Evolutionary conservation across 2,797 vertebrate species (phyloP).

Genomic region (Tarsius wallacei): DNA sequence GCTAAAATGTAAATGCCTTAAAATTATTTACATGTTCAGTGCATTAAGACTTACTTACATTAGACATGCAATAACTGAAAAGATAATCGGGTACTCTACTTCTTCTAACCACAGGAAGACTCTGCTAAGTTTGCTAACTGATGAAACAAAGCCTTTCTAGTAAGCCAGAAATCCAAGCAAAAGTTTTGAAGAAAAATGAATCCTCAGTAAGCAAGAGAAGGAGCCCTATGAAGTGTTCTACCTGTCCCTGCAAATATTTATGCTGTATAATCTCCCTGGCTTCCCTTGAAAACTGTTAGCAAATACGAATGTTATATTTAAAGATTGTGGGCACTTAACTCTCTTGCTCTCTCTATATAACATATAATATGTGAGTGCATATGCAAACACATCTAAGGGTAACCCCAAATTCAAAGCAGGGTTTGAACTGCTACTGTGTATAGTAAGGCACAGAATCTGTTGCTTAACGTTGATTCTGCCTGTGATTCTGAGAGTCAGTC

Average conservation of each 20-base stretch:
- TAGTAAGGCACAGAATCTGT: not conserved
- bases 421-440: not conserved
- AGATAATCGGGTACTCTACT: not conserved
- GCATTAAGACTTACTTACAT: conserved; percentile 34
- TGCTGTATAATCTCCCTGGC: not conserved
- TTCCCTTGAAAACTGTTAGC: conserved; percentile 18
- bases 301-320: conserved; percentile 30
- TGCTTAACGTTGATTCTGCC: not conserved
- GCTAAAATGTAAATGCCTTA: conserved; percentile 57
- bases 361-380: not conserved
- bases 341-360: not conserved
- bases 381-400: not conserved
- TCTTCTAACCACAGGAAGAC: not conserved
- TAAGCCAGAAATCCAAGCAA: not conserved
- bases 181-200: conserved; percentile 10
- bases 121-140: conserved; percentile 17
- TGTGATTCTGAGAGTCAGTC: not conserved
- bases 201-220: not conserved
- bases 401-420: conserved; percentile 8
- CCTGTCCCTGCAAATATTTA: not conserved
- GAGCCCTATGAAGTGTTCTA: not conserved
- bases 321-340: not conserved
- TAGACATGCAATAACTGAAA: not conserved
- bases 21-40: not conserved
- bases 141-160: conserved; percentile 58